These are phyloP conservation scores for Morone chrysops DNA, from an alignment of 2,113 vertebrate genomes.

Conservation along the genomic window DNA sequence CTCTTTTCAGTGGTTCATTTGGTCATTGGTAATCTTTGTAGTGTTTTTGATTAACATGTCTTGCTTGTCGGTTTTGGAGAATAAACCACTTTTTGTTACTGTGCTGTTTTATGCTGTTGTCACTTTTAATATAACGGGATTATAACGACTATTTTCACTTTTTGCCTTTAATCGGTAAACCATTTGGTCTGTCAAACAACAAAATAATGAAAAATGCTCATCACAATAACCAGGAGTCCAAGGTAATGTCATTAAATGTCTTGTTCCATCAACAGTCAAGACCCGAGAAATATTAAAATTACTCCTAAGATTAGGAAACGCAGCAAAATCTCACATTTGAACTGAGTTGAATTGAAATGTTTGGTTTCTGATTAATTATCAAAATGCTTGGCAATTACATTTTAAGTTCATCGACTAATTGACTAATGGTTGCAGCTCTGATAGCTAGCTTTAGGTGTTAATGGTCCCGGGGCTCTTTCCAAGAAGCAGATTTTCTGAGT, in stretches of 20 bases:
- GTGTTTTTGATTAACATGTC: constrained; percentile 63
- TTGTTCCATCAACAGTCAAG: neutral
- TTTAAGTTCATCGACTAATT: neutral
- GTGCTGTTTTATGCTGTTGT: constrained; percentile 17
- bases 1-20: constrained; percentile 54
- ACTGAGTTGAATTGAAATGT: neutral
- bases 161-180: too few species aligned
- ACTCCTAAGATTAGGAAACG: neutral
- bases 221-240: too few species aligned
- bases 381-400: neutral
- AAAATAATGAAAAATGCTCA: neutral
- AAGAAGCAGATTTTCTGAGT: neutral
- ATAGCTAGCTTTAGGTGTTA: neutral
- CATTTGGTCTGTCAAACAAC: neutral
- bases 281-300: neutral
- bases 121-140: neutral
- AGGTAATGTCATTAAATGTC: too few species aligned
- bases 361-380: neutral
- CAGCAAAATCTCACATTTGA: neutral
- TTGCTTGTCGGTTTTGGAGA: constrained; percentile 77
- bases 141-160: neutral
- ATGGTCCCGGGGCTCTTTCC: neutral
- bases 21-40: constrained; percentile 58
- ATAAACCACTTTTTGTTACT: constrained; percentile 82
- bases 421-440: neutral